Evolutionary conservation across 2,797 vertebrate species (phyloP).

Genomic region (Salarias fasciatus): DNA sequence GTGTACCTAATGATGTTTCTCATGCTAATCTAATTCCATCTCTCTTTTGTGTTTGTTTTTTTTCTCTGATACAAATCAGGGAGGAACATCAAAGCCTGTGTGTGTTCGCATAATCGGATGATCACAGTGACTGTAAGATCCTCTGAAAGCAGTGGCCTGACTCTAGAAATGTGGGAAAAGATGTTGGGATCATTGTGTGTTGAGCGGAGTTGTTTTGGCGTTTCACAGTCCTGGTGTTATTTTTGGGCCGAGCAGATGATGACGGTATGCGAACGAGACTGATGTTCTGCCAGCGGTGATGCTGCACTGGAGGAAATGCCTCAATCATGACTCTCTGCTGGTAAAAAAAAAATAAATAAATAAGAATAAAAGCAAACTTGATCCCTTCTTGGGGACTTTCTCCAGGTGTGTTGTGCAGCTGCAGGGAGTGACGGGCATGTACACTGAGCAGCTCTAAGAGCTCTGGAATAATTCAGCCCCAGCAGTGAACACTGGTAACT

Average conservation of each 20-base stretch:
- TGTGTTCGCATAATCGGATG: slow-evolving; percentile 9
- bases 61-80: slow-evolving; percentile 51
- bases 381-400: slow-evolving; percentile 14
- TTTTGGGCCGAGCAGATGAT: slow-evolving; percentile 2
- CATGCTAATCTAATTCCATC: slow-evolving; percentile 38
- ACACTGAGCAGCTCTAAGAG: slow-evolving; percentile 24
- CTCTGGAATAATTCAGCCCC: slow-evolving; percentile 55
- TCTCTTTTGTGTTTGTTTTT: slow-evolving; percentile 60
- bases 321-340: background rate
- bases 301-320: slow-evolving; percentile 4
- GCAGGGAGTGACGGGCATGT: slow-evolving; percentile 26
- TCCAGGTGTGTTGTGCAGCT: slow-evolving; percentile 24
- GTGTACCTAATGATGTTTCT: slow-evolving; percentile 35
- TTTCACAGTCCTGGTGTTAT: slow-evolving; percentile 2
- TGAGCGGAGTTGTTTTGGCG: slow-evolving; percentile 8
- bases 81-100: slow-evolving; percentile 57
- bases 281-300: background rate
- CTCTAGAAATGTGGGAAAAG: slow-evolving; percentile 25
- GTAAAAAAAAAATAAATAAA: slow-evolving; percentile 10
- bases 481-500: slow-evolving; percentile 58
- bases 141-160: slow-evolving; percentile 26
- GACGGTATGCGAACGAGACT: background rate
- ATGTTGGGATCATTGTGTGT: slow-evolving; percentile 23
- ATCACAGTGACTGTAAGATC: slow-evolving; percentile 32
- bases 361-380: slow-evolving; percentile 14